These are phyloP conservation scores for Austrolebias charrua DNA, from an alignment of 2,797 vertebrate genomes.

Conservation along the genomic window DNA sequence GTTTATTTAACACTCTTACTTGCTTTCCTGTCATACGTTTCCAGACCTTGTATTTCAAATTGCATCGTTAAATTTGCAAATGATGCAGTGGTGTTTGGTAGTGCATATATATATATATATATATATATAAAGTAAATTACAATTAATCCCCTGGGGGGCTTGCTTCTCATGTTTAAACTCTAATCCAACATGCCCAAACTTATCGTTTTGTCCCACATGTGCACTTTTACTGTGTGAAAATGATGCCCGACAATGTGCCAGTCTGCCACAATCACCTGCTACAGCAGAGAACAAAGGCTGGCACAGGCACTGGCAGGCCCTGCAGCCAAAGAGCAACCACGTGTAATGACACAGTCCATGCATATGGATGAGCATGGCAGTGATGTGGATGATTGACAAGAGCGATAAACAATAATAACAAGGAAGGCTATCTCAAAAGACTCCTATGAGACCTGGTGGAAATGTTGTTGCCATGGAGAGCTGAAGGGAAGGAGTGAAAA, in stretches of 20 bases:
- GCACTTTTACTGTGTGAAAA: slow-evolving; percentile 77
- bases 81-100: slow-evolving; percentile 65
- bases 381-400: slow-evolving; percentile 81
- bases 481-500: slow-evolving; percentile 47
- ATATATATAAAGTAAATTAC: slow-evolving; percentile 74
- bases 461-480: slow-evolving; percentile 72
- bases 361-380: slow-evolving; percentile 76
- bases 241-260: slow-evolving; percentile 67
- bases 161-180: slow-evolving; percentile 65
- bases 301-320: slow-evolving; percentile 58
- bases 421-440: slow-evolving; percentile 68
- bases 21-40: slow-evolving; percentile 47
- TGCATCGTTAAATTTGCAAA: slow-evolving; percentile 75
- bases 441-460: slow-evolving; percentile 62
- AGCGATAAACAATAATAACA: slow-evolving; percentile 84
- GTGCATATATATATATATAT: slow-evolving; percentile 63
- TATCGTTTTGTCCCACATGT: slow-evolving; percentile 78
- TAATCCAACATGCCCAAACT: slow-evolving; percentile 73
- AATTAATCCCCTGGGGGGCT: slow-evolving; percentile 74
- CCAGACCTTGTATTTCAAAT: slow-evolving; percentile 62
- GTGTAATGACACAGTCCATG: slow-evolving; percentile 74
- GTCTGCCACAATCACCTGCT: slow-evolving; percentile 76
- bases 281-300: slow-evolving; percentile 73
- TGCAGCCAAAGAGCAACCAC: slow-evolving; percentile 67
- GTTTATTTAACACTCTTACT: slow-evolving; percentile 56